Evolutionary conservation across 1,140 invertebrate species (phyloP).

Genomic region (Drosophila rhopaloa): DNA sequence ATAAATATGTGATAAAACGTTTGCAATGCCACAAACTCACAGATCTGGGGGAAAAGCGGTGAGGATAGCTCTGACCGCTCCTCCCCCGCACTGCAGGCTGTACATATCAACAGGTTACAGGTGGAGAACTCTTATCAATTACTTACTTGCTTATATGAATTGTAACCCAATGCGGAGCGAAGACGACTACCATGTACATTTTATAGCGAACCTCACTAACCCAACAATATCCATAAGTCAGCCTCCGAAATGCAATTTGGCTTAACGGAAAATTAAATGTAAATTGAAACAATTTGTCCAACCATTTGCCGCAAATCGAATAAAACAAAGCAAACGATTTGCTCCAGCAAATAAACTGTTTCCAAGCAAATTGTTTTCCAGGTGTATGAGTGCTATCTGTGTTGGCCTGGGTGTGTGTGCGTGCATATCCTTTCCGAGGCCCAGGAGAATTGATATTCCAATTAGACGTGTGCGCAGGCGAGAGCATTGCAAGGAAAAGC

Average conservation of each 20-base stretch:
- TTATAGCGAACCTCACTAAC: constrained; percentile 12
- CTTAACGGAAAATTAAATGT: constrained; percentile 10
- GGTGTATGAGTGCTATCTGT: constrained; percentile 4
- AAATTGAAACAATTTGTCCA: constrained; percentile 25
- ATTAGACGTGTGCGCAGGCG: constrained; percentile 35
- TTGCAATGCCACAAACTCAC: constrained; percentile 36
- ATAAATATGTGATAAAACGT: constrained; percentile 76
- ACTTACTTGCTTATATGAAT: constrained; percentile 45
- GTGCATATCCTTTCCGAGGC: constrained; percentile 8
- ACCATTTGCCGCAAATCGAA: constrained; percentile 5
- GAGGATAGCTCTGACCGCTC: not conserved
- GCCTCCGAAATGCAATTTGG: not conserved
- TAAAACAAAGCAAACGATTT: constrained; percentile 15
- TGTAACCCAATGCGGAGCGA: constrained; percentile 4
- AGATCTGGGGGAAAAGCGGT: constrained; percentile 7
- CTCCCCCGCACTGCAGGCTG: constrained; percentile 44
- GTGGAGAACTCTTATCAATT: constrained; percentile 38
- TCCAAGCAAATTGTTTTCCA: constrained; percentile 14
- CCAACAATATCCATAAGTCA: constrained; percentile 15
- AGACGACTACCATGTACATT: constrained; percentile 14
- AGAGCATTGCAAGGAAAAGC: constrained; percentile 5
- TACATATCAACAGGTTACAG: constrained; percentile 61
- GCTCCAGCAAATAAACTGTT: not conserved
- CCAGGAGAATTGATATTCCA: constrained; percentile 36
- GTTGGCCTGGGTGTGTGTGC: not conserved